Base-by-base conservation (phyloP, 2,888 invertebrate species). In the Caradrina kadenii region DNA sequence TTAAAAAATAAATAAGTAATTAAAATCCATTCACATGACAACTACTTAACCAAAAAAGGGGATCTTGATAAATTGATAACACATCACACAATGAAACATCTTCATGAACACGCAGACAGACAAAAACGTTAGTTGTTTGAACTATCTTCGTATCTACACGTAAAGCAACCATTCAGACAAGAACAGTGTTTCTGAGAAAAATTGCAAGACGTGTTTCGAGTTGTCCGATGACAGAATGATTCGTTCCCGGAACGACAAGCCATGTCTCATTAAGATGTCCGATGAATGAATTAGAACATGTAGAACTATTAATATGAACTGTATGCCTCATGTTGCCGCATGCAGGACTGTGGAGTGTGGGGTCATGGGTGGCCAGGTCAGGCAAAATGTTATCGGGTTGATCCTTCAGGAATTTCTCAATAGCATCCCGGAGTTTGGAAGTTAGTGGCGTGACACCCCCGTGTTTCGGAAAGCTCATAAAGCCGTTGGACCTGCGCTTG, bases 121-220 rank as follows among this genome's bases (percentile, higher is more conserved):
- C 21, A 73, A 13, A 52, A 49, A 22, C 17, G 4, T 21, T 31
- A 45, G 11, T 56, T 55, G 49, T 69, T 69, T 35, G 1, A 17
- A 19, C 10, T 60, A 52, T 72, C 50, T 31, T 35, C 13, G 13
- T 17, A 42, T 42, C 42, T 42, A 45, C 45, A 45, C 45, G 45
- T 17, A 45, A 45, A 45, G 15, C 31, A n/a, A 1, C 6, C n/a
- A n/a, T 39, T 39, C 17, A 48, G 17, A 10, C 22, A 39, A 5
- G n/a, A 42, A 15, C 71, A 35, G 6, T 42, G 17, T 55, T 74
- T 56, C 70, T 15, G 19, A 26, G 66, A 56, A 64, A 39, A 45
- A 17, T 22, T 35, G 42, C 15, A 31, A 42, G 21, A 13, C 22
- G 22, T 39, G 4, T 35, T 15, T 68, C 10, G n/a, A 21, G 21